Conservation (phyloP, 2,888 invertebrate genomes). For the Camponotus fellah region DNA sequence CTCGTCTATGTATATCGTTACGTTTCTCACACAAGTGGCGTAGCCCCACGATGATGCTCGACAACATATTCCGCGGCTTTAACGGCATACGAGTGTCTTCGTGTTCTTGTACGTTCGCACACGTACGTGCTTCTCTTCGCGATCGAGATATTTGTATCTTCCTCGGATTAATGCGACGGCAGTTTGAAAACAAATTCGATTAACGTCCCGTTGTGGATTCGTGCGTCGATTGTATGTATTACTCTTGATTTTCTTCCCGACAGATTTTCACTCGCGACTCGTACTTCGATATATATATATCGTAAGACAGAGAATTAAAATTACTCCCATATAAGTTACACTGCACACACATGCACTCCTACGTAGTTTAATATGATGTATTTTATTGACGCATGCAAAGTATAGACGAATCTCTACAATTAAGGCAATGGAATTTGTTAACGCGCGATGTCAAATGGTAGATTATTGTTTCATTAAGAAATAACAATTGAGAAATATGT, state of each 20-base stretch:
- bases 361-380: slow-evolving; percentile 10
- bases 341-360: neutral
- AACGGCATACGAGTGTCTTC: slow-evolving; percentile 60
- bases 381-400: neutral
- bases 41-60: slow-evolving; percentile 63
- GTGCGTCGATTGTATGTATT: neutral
- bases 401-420: neutral
- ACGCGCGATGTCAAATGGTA: neutral
- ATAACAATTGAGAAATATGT: neutral
- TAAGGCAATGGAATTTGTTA: neutral
- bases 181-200: slow-evolving; percentile 23
- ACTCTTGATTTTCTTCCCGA: slow-evolving; percentile 1
- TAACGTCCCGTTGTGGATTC: neutral
- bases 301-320: neutral
- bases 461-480: slow-evolving; percentile 6
- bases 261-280: slow-evolving; percentile 14
- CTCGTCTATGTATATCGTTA: slow-evolving; percentile 65
- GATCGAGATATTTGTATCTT: neutral
- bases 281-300: slow-evolving; percentile 14
- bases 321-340: slow-evolving; percentile 49
- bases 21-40: slow-evolving; percentile 68
- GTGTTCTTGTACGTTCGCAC: neutral
- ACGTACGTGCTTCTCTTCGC: neutral
- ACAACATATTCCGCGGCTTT: slow-evolving; percentile 69
- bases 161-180: slow-evolving; percentile 14